Percentiles rank a stretch among this genome's conserved stretches.
Evolutionary conservation across 2,797 vertebrate species (phyloP).

Genomic region (Lycodopsis pacificus): DNA sequence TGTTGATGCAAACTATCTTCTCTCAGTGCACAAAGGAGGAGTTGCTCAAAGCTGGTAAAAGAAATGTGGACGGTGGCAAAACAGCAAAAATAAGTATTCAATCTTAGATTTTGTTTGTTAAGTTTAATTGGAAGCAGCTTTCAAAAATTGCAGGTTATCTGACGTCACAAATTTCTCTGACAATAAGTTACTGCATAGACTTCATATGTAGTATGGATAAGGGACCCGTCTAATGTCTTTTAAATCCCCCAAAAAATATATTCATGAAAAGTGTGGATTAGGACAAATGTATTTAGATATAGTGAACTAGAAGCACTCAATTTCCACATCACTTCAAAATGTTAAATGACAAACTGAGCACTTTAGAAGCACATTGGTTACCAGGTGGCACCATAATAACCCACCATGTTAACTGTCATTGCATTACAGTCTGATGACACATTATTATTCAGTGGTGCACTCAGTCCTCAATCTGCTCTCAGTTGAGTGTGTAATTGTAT

Average conservation of each 20-base stretch:
- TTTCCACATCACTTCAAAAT: slow-evolving; percentile 28
- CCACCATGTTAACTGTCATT: slow-evolving; percentile 6
- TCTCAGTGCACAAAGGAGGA: neutral
- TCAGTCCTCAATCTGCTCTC: slow-evolving; percentile 17
- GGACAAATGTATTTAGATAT: slow-evolving; percentile 52
- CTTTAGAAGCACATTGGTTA: neutral
- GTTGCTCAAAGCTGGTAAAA: no score
- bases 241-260: neutral
- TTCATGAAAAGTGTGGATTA: neutral
- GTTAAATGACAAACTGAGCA: neutral
- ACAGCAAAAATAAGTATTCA: neutral
- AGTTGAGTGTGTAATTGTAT: slow-evolving; percentile 14
- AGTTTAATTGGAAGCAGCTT: neutral
- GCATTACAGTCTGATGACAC: neutral
- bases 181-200: neutral
- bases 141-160: neutral
- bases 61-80: neutral
- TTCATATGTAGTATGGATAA: neutral
- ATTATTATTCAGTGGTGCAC: neutral
- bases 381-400: neutral
- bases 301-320: slow-evolving; percentile 5
- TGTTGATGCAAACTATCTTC: neutral
- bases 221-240: neutral
- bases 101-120: neutral
- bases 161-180: neutral